phyloP scores from a whole-genome alignment of 64 coral and sea anemone species.

The Actinia equina region DNA sequence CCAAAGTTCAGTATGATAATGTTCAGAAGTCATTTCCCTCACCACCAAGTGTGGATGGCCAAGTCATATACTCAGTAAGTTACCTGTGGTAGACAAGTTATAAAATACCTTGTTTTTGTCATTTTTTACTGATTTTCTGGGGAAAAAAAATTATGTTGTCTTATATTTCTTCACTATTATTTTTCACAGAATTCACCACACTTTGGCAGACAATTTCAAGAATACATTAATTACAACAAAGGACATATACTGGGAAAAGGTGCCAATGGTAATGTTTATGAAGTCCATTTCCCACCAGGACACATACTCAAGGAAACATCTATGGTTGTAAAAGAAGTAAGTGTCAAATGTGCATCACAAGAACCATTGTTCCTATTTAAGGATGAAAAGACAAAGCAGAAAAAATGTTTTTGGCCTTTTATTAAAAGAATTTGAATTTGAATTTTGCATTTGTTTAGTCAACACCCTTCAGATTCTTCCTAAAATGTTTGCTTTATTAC shows the following conservation, averaged over 20 bases:
- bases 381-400: no score
- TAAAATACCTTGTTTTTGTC: background rate
- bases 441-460: background rate
- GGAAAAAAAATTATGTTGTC: no score
- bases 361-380: no score
- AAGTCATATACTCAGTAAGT: background rate
- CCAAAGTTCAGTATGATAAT: background rate
- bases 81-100: background rate
- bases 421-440: no score
- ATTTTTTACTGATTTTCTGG: no score
- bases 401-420: no score
- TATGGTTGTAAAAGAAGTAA: constrained; percentile 13
- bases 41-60: background rate
- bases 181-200: background rate
- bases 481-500: background rate
- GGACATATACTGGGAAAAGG: background rate
- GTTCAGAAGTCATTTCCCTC: background rate
- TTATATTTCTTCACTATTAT: background rate
- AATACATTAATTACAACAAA: background rate
- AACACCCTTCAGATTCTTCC: background rate
- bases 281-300: background rate
- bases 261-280: background rate
- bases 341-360: background rate
- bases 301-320: background rate
- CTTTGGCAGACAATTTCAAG: background rate